phyloP scores from a whole-genome alignment of 2,797 vertebrate genomes.

The Arnoldichthys spilopterus region DNA sequence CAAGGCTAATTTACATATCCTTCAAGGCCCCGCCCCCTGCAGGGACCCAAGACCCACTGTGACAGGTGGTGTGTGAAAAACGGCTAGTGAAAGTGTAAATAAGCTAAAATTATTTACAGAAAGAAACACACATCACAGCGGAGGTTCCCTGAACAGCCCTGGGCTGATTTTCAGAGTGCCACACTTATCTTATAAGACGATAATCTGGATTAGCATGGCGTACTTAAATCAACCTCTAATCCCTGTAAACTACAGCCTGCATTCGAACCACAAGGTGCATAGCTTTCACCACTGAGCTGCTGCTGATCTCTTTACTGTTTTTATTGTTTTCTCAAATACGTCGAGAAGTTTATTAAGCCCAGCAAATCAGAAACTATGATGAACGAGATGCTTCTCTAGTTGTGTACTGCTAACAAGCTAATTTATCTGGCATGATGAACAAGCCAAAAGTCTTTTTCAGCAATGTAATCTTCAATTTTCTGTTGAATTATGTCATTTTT shows the following conservation, averaged over 20 bases:
- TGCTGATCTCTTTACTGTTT: not conserved
- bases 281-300: not conserved
- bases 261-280: not conserved
- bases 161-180: conserved; percentile 63
- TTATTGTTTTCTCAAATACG: not conserved
- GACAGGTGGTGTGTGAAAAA: too few relatives aligned
- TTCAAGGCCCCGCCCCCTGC: too few relatives aligned
- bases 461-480: too few relatives aligned
- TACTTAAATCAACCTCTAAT: conserved; percentile 72
- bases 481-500: too few relatives aligned
- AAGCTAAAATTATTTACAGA: conserved; percentile 8
- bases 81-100: not conserved
- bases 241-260: conserved; percentile 39
- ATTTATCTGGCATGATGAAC: not conserved
- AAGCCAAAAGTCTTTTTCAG: too few relatives aligned
- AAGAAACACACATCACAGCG: conserved; percentile 22
- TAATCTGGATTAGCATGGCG: conserved; percentile 71
- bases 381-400: too few relatives aligned
- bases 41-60: too few relatives aligned
- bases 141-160: conserved; percentile 35
- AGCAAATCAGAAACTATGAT: not conserved
- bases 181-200: conserved; percentile 74
- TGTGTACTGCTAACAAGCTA: too few relatives aligned
- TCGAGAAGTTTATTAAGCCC: not conserved
- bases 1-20: too few relatives aligned